A percentile compares a stretch with the other conserved stretches of the same genome.
Conservation (phyloP, 2,113 vertebrate genomes). For the Hypanus sabinus region DNA sequence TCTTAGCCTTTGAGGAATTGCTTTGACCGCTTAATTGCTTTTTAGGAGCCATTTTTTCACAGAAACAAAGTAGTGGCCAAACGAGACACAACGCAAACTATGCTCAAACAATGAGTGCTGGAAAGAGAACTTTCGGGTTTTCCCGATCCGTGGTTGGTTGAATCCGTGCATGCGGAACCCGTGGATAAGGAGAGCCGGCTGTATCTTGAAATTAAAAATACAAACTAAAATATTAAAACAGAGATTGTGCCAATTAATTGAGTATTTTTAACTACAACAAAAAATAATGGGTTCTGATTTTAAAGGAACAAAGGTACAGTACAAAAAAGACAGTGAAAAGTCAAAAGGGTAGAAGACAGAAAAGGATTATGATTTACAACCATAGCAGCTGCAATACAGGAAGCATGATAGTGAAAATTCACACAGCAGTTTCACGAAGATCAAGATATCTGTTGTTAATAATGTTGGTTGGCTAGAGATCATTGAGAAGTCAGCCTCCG, state of each 20-base stretch:
- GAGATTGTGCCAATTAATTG: neutral
- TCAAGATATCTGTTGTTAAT: neutral
- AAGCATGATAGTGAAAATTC: neutral
- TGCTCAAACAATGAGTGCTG: too few species aligned
- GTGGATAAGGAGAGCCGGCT: too few species aligned
- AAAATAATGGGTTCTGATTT: neutral
- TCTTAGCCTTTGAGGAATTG: too few species aligned
- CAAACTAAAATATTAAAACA: neutral
- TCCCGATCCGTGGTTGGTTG: too few species aligned
- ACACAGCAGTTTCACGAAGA: neutral
- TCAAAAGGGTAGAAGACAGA: too few species aligned
- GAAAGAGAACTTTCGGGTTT: too few species aligned
- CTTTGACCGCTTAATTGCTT: too few species aligned
- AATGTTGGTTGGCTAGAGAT: neutral
- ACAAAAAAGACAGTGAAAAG: neutral
- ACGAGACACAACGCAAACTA: too few species aligned
- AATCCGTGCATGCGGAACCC: too few species aligned
- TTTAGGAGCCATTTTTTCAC: too few species aligned
- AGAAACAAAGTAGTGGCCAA: too few species aligned
- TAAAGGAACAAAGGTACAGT: neutral
- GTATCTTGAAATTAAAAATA: neutral
- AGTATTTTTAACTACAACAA: neutral
- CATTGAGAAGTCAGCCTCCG: neutral
- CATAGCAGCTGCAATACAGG: neutral
- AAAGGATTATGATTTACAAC: neutral